phyloP scores from a whole-genome alignment of 1,140 invertebrate genomes.

The Caenorhabditis tropicalis region DNA sequence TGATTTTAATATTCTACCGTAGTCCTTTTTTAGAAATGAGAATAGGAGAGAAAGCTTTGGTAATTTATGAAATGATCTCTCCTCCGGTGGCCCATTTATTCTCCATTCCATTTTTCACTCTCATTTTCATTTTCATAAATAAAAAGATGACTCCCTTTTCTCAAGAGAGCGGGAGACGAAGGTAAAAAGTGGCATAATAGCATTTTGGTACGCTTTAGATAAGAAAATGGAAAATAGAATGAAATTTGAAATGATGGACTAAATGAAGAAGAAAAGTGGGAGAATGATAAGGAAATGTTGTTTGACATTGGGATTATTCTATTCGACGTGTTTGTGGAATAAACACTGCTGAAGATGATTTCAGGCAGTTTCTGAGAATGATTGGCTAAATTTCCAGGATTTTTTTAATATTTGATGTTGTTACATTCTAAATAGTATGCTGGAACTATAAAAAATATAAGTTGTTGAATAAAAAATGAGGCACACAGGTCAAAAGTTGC shows the following conservation, averaged over 20 bases:
- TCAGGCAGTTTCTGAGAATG: not conserved
- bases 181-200: not conserved
- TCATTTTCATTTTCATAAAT: not conserved
- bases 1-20: too few relatives aligned
- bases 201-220: not conserved
- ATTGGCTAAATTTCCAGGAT: not conserved
- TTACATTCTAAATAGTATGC: too few relatives aligned
- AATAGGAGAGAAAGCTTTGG: too few relatives aligned
- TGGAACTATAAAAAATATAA: too few relatives aligned
- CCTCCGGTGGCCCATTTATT: not conserved
- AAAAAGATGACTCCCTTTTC: not conserved
- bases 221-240: not conserved
- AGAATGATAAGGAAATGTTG: slow-evolving; percentile 32
- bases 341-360: not conserved
- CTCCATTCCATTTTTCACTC: not conserved
- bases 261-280: not conserved
- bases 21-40: too few relatives aligned
- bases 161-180: not conserved
- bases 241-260: not conserved
- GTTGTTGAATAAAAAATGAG: slow-evolving; percentile 19
- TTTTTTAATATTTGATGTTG: not conserved
- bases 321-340: not conserved
- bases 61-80: too few relatives aligned
- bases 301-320: slow-evolving; percentile 11
- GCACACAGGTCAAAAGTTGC: not conserved